Evolutionary conservation across 2,113 vertebrate species (phyloP).

Genomic region (Gila orcuttii): DNA sequence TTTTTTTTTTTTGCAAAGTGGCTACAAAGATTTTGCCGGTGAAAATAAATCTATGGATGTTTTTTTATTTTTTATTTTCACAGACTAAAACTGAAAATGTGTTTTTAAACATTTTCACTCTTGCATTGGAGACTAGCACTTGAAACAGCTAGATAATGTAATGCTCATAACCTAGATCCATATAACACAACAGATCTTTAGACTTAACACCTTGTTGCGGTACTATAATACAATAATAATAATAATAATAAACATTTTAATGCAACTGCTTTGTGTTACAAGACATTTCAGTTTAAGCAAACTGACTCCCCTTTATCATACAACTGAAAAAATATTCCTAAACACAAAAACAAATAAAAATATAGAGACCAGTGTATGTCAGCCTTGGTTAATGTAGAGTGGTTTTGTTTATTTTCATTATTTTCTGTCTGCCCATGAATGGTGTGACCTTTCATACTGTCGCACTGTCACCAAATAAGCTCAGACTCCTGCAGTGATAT

Average conservation of each 20-base stretch:
- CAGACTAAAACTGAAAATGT: neutral
- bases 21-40: neutral
- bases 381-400: neutral
- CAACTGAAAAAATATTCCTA: neutral
- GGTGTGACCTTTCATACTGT: neutral
- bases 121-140: neutral
- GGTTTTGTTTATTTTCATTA: neutral
- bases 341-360: neutral
- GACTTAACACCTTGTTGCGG: neutral
- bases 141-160: too few species aligned
- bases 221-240: too few species aligned
- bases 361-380: neutral
- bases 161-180: neutral
- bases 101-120: neutral
- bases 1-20: neutral
- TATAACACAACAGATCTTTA: neutral
- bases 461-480: neutral
- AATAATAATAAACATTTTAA: too few species aligned
- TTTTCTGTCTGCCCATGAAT: neutral
- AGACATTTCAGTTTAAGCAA: neutral
- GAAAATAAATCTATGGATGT: neutral
- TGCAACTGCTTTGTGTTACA: too few species aligned
- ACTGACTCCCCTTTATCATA: neutral
- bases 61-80: too few species aligned
- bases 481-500: conserved; percentile 8